Conservation (phyloP, 2,113 vertebrate genomes). For the Cheirogaleus medius region DNA sequence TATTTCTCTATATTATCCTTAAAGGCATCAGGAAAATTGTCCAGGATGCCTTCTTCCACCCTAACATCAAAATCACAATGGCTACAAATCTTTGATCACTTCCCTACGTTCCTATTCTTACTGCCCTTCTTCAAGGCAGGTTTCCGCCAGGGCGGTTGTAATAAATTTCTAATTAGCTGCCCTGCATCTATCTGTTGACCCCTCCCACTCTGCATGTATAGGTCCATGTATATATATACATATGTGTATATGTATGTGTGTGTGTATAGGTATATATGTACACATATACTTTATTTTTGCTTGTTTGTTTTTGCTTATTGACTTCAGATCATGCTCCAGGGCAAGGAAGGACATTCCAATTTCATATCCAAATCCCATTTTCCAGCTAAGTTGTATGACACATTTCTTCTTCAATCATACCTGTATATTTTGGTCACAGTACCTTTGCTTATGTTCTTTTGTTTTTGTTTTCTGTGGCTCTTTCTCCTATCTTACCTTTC, state of each 20-base stretch:
- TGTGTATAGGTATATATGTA: background rate
- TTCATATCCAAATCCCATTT: background rate
- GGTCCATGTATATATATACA: background rate
- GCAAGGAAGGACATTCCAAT: background rate
- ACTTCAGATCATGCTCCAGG: background rate
- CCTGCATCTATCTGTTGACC: background rate
- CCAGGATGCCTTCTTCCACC: background rate
- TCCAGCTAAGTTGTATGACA: background rate
- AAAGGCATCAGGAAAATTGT: background rate
- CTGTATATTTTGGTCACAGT: background rate
- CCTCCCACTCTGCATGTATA: background rate
- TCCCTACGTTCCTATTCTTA: background rate
- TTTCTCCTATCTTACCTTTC: background rate
- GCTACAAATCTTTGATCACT: background rate
- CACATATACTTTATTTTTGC: background rate
- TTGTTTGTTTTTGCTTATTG: background rate
- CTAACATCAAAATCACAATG: background rate
- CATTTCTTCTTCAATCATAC: background rate
- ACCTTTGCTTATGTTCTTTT: background rate
- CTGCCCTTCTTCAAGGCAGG: background rate
- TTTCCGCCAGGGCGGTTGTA: background rate
- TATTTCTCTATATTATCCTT: background rate
- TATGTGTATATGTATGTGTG: background rate
- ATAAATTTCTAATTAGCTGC: background rate
- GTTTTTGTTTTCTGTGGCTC: background rate